These are phyloP conservation scores for Cygnus buccinator DNA, from an alignment of 2,113 vertebrate species.

Conservation along the genomic window DNA sequence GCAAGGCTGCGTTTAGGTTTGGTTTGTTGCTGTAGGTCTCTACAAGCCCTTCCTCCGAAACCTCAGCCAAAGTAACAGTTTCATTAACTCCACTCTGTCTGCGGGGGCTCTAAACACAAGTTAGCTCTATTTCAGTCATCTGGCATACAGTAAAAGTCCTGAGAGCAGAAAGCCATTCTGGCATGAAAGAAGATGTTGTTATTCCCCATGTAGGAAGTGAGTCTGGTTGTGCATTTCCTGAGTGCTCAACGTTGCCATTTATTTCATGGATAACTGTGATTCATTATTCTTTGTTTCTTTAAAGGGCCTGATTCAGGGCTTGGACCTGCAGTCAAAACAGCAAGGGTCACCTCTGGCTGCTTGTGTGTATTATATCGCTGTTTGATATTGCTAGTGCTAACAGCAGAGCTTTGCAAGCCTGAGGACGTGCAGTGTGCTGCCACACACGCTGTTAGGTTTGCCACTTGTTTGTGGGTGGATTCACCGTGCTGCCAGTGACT, in stretches of 20 bases:
- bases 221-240: background rate
- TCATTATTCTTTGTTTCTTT: background rate
- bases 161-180: background rate
- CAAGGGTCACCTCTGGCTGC: background rate
- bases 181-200: constrained; percentile 2
- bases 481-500: background rate
- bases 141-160: background rate
- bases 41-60: background rate
- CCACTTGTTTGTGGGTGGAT: background rate
- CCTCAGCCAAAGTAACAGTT: background rate
- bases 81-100: background rate
- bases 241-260: background rate
- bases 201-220: background rate
- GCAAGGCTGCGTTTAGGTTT: background rate
- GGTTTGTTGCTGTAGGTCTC: background rate
- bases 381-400: background rate
- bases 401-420: background rate
- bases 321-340: background rate
- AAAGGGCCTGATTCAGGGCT: background rate
- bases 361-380: background rate
- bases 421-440: background rate
- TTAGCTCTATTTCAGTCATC: background rate
- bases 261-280: background rate
- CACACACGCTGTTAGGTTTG: background rate
- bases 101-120: background rate